Conservation (phyloP, 2,888 invertebrate species). For the Ormyrus thymus region DNA sequence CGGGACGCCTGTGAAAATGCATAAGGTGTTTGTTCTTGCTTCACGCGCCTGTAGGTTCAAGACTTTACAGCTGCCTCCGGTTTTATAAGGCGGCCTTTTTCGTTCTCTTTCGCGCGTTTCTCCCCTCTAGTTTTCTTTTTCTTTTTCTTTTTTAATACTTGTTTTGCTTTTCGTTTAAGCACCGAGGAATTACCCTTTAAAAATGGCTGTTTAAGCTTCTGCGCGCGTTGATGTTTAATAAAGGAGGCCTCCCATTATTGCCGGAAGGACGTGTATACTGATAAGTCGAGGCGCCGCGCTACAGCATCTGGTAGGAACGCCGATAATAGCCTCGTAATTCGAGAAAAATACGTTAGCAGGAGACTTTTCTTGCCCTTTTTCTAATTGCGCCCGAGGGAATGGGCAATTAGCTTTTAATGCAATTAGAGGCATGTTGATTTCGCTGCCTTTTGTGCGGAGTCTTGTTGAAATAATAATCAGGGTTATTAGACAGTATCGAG, state of each 20-base stretch:
- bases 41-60: conserved; percentile 38
- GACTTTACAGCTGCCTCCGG: conserved; percentile 13
- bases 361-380: neutral
- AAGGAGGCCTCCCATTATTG: conserved; percentile 18
- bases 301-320: neutral
- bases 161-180: conserved; percentile 10
- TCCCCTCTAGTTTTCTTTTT: neutral
- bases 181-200: conserved; percentile 29
- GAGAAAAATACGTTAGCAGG: neutral
- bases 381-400: too few relatives aligned
- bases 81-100: conserved; percentile 24
- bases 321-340: conserved; percentile 19
- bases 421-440: too few relatives aligned
- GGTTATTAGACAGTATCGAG: too few relatives aligned
- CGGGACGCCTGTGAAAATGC: conserved; percentile 48
- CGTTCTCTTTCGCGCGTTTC: neutral
- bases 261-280: conserved; percentile 21
- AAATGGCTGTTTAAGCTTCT: conserved; percentile 23
- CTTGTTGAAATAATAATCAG: too few relatives aligned
- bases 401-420: too few relatives aligned
- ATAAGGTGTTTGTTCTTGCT: conserved; percentile 56
- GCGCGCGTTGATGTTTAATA: conserved; percentile 31
- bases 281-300: conserved; percentile 1
- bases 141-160: neutral
- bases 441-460: too few relatives aligned